A percentile compares a stretch with the other conserved stretches of the same genome.
These are phyloP conservation scores for Malurus alboscapulatus DNA, from an alignment of 2,113 vertebrate species.

Conservation along the genomic window DNA sequence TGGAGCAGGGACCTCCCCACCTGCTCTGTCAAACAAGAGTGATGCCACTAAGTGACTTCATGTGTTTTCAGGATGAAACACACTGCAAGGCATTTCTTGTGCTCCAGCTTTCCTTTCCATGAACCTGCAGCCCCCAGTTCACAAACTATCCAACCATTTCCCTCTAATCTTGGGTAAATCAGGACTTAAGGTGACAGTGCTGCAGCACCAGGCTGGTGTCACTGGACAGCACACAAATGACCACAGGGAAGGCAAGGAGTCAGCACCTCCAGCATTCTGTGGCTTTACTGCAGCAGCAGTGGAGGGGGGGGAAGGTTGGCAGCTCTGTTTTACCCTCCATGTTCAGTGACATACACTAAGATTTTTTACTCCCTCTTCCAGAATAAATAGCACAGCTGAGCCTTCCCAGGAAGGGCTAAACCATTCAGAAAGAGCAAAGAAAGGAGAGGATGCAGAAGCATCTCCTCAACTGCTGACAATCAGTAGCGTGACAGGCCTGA, in stretches of 20 bases:
- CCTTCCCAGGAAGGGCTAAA: neutral
- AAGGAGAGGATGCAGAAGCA: rapidly evolving
- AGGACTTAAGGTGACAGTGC: neutral
- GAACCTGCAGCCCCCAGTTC: neutral
- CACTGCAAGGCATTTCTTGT: rapidly evolving
- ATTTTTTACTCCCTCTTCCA: neutral
- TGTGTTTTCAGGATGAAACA: neutral
- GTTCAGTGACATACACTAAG: neutral
- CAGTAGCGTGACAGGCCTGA: neutral
- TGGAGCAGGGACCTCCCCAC: neutral
- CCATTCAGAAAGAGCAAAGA: neutral
- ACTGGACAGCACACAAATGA: neutral
- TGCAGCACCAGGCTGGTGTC: neutral
- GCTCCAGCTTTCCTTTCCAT: rapidly evolving
- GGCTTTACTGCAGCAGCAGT: too few relatives aligned
- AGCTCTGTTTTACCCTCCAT: neutral
- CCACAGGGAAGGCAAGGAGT: neutral
- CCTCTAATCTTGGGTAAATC: neutral
- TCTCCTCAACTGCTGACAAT: neutral
- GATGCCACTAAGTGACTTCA: neutral
- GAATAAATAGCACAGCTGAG: neutral
- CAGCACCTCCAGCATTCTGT: rapidly evolving
- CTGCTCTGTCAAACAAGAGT: neutral
- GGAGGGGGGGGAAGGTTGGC: neutral
- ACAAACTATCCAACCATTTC: neutral